These are phyloP conservation scores for Tachina grossa DNA, from an alignment of 2,888 invertebrate species.

Conservation along the genomic window DNA sequence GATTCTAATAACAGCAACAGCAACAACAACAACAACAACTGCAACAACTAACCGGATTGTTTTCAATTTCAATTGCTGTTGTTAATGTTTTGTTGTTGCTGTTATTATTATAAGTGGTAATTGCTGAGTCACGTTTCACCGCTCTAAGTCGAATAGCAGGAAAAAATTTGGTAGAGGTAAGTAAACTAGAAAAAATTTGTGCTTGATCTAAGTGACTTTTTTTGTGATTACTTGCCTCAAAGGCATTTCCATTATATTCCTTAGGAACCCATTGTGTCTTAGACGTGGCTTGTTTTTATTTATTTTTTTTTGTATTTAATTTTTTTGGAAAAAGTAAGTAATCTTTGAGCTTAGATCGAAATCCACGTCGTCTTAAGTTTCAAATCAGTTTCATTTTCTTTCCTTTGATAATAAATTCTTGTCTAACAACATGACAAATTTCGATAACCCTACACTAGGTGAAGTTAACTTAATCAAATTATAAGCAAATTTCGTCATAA, in stretches of 20 bases:
- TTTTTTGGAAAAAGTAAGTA: slow-evolving; percentile 28
- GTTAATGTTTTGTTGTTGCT: slow-evolving; percentile 43
- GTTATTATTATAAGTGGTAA: slow-evolving; percentile 70
- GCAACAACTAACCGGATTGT: slow-evolving; percentile 39
- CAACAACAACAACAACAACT: neutral
- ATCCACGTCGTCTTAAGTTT: slow-evolving; percentile 30
- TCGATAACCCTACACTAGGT: slow-evolving; percentile 15
- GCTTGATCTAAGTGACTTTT: slow-evolving; percentile 45
- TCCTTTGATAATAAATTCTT: slow-evolving; percentile 70
- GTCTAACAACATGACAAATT: slow-evolving; percentile 51
- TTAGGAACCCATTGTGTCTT: slow-evolving; percentile 36
- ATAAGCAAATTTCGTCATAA: no score
- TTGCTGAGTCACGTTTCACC: slow-evolving; percentile 73
- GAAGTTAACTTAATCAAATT: no score
- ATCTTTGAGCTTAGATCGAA: slow-evolving; percentile 40
- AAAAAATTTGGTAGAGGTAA: slow-evolving; percentile 35
- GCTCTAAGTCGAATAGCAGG: slow-evolving; percentile 59
- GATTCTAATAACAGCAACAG: slow-evolving; percentile 58
- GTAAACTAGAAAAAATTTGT: slow-evolving; percentile 22
- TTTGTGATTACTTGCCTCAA: slow-evolving; percentile 41
- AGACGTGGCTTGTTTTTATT: neutral
- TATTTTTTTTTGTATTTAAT: neutral
- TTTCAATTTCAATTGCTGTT: slow-evolving; percentile 68
- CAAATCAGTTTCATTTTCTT: slow-evolving; percentile 57
- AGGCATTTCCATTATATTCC: slow-evolving; percentile 8